Evolutionary conservation across 2,888 invertebrate genomes (phyloP).

Genomic region (Panzeria rudis): DNA sequence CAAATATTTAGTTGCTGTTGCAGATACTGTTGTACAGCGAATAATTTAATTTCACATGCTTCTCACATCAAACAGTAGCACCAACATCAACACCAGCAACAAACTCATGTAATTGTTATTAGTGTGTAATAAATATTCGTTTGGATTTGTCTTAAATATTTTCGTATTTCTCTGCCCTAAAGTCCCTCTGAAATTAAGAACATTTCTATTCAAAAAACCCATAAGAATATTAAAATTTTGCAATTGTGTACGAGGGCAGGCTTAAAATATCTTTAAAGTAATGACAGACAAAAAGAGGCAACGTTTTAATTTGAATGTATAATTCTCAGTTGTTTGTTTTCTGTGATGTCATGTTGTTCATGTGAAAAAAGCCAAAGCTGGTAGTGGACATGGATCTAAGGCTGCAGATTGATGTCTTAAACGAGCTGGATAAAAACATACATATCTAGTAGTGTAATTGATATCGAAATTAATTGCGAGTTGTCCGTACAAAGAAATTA

Average conservation of each 20-base stretch:
- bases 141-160: constrained; percentile 7
- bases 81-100: constrained; percentile 35
- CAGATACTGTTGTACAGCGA: constrained; percentile 28
- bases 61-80: constrained; percentile 44
- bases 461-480: too few relatives aligned
- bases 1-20: constrained; percentile 22
- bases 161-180: constrained; percentile 13
- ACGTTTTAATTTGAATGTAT: too few relatives aligned
- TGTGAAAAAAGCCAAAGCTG: too few relatives aligned
- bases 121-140: constrained; percentile 22
- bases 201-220: not conserved
- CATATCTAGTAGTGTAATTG: too few relatives aligned
- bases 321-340: too few relatives aligned
- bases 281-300: too few relatives aligned
- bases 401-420: too few relatives aligned
- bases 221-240: constrained; percentile 18
- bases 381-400: too few relatives aligned
- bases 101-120: constrained; percentile 33
- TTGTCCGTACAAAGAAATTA: too few relatives aligned
- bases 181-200: constrained; percentile 10
- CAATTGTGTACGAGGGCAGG: not conserved
- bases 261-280: not conserved
- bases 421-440: too few relatives aligned
- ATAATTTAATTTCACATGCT: constrained; percentile 63
- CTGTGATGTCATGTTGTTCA: too few relatives aligned